Evolutionary conservation across 2,888 invertebrate genomes (phyloP).

Genomic region (Chrysolina americana): DNA sequence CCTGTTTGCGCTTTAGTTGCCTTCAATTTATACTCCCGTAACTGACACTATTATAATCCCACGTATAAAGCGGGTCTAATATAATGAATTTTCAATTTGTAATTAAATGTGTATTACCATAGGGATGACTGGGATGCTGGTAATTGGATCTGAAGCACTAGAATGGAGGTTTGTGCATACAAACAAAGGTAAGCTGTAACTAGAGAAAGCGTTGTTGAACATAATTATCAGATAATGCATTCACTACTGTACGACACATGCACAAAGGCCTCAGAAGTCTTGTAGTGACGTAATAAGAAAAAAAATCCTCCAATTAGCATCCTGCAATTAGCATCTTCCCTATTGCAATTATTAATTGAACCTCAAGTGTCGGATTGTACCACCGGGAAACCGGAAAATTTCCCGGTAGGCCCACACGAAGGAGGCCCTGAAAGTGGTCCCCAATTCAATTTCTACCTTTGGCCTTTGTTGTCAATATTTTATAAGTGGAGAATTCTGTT

Average conservation of each 20-base stretch:
- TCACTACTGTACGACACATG: constrained; percentile 17
- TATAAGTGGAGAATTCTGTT: no score
- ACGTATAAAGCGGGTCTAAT: constrained; percentile 51
- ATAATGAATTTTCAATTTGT: constrained; percentile 57
- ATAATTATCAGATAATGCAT: constrained; percentile 37
- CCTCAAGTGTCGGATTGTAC: no score
- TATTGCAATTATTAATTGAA: background rate
- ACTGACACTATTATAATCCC: constrained; percentile 53
- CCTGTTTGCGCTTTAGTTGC: constrained; percentile 35
- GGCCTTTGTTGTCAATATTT: no score
- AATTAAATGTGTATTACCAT: constrained; percentile 55
- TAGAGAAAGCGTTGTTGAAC: constrained; percentile 39
- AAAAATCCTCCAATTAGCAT: background rate
- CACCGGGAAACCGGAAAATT: no score
- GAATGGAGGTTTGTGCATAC: constrained; percentile 45
- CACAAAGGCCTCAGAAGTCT: constrained; percentile 2
- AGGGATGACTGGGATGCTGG: constrained; percentile 44
- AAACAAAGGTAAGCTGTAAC: constrained; percentile 44
- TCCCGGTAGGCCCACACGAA: no score
- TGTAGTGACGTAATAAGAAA: constrained; percentile 9
- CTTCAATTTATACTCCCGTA: constrained; percentile 46
- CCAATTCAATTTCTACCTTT: no score
- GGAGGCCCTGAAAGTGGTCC: no score
- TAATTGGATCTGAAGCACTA: constrained; percentile 47
- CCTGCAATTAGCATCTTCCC: background rate